Percentiles rank a stretch among this genome's conserved stretches.
Conservation (phyloP, 2,797 vertebrate genomes). For the Takifugu ocellatus region DNA sequence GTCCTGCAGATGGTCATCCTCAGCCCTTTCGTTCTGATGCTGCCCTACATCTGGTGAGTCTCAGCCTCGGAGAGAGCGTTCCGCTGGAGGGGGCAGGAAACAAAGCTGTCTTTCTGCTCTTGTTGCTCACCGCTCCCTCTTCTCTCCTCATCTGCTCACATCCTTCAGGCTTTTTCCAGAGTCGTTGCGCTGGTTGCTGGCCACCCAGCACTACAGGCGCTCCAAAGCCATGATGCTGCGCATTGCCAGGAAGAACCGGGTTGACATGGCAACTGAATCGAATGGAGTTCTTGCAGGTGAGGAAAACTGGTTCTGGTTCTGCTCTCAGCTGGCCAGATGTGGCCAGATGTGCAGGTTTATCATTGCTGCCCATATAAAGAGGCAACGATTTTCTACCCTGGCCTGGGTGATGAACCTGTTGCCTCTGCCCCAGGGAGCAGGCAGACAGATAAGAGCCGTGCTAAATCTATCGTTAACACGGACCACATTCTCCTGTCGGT, state of each 20-base stretch:
- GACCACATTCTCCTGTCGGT: slow-evolving; percentile 20
- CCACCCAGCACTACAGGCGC: slow-evolving; percentile 89
- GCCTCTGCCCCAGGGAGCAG: not conserved
- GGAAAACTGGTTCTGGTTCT: not conserved
- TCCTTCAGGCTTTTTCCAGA: slow-evolving; percentile 89
- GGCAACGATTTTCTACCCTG: no score
- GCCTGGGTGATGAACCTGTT: no score
- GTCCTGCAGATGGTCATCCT: slow-evolving; percentile 93
- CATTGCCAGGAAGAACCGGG: slow-evolving; percentile 85
- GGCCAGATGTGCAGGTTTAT: not conserved
- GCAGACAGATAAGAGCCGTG: slow-evolving; percentile 27
- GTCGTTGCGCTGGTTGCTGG: slow-evolving; percentile 95
- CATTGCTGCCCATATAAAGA: slow-evolving; percentile 15
- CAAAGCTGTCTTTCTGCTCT: slow-evolving; percentile 3
- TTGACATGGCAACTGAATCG: slow-evolving; percentile 79
- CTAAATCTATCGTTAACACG: slow-evolving; percentile 13
- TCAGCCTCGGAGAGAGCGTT: slow-evolving; percentile 42
- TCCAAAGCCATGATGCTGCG: slow-evolving; percentile 88
- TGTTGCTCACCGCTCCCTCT: slow-evolving; percentile 29
- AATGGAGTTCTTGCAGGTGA: slow-evolving; percentile 86
- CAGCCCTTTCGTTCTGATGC: slow-evolving; percentile 93
- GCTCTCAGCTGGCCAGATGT: not conserved
- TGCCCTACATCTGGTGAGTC: slow-evolving; percentile 92
- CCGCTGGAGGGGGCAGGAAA: slow-evolving; percentile 50
- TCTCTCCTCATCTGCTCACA: slow-evolving; percentile 25